Evolutionary conservation across 1,140 invertebrate genomes (phyloP).

Genomic region (Harpegnathos saltator): DNA sequence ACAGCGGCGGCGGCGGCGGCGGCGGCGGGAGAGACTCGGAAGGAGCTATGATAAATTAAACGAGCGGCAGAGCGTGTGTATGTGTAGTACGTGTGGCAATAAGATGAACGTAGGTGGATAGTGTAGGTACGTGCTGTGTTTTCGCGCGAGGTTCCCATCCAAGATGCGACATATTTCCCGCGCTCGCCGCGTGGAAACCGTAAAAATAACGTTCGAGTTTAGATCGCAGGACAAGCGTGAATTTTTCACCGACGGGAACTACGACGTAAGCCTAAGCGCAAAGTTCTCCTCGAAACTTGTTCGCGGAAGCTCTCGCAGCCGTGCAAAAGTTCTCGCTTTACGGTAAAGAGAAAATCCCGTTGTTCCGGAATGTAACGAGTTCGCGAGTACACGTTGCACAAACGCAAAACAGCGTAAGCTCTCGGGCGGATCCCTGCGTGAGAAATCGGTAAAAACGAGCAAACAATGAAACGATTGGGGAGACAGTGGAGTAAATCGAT

Average conservation of each 20-base stretch:
- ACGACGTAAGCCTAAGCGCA: background rate
- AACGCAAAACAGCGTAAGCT: too few relatives aligned
- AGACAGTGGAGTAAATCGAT: background rate
- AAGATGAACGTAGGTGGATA: constrained; percentile 38
- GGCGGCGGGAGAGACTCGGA: background rate
- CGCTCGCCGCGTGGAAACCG: background rate
- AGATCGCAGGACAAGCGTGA: background rate
- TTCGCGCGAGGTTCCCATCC: constrained; percentile 32
- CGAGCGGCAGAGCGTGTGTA: constrained; percentile 1
- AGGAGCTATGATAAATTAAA: constrained; percentile 57
- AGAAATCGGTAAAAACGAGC: too few relatives aligned
- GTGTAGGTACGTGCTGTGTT: constrained; percentile 3
- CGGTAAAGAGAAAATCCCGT: background rate
- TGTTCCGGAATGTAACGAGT: background rate
- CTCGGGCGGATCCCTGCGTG: too few relatives aligned
- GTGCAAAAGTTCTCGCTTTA: background rate
- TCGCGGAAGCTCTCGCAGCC: too few relatives aligned
- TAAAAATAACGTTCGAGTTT: background rate
- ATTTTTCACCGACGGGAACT: background rate
- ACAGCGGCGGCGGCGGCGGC: too few relatives aligned
- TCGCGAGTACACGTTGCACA: background rate
- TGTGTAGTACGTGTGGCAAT: constrained; percentile 15
- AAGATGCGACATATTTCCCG: background rate
- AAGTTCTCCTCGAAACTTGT: background rate
- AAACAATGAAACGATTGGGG: background rate